phyloP scores from a whole-genome alignment of 2,888 invertebrate species.

The Sarcophaga carnaria region DNA sequence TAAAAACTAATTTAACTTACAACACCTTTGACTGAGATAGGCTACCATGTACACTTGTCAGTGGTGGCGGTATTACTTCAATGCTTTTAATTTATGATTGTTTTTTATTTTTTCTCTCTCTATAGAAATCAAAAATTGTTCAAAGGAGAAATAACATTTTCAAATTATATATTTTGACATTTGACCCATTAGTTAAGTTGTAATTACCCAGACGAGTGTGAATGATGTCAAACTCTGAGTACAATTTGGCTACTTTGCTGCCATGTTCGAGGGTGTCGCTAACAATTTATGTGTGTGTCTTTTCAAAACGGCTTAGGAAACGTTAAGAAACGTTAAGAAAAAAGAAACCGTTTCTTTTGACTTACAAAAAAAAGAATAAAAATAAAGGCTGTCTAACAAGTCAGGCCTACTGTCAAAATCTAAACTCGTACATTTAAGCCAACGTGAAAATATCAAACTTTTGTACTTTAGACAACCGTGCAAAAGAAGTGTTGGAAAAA shows the following conservation, averaged over 20 bases:
- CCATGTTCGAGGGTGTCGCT: conserved; percentile 65
- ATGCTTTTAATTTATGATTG: conserved; percentile 15
- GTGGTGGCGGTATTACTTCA: conserved; percentile 15
- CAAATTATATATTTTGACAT: conserved; percentile 60
- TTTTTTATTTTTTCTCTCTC: not conserved
- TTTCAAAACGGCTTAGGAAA: not conserved
- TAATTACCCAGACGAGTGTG: conserved; percentile 61
- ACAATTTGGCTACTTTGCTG: conserved; percentile 57
- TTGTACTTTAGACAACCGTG: conserved; percentile 26
- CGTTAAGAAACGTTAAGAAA: not conserved
- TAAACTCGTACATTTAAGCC: conserved; percentile 40
- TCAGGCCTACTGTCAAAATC: conserved; percentile 68
- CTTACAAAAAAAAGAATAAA: not conserved
- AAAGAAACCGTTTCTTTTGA: conserved; percentile 5
- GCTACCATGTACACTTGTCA: conserved; percentile 41
- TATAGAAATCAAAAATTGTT: conserved; percentile 8
- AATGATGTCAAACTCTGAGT: conserved; percentile 45
- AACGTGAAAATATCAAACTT: conserved; percentile 39
- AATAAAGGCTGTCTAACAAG: conserved; percentile 59
- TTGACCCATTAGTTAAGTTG: conserved; percentile 64
- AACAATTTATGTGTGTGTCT: conserved; percentile 51
- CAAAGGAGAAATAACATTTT: conserved; percentile 6
- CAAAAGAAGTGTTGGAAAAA: not conserved
- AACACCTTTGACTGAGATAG: not conserved
- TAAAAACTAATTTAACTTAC: conserved; percentile 9